Evolutionary conservation across 1,140 invertebrate species (phyloP), one percentile per base, ranked within the genome.

Genomic region (Coelopa frigida): DNA sequence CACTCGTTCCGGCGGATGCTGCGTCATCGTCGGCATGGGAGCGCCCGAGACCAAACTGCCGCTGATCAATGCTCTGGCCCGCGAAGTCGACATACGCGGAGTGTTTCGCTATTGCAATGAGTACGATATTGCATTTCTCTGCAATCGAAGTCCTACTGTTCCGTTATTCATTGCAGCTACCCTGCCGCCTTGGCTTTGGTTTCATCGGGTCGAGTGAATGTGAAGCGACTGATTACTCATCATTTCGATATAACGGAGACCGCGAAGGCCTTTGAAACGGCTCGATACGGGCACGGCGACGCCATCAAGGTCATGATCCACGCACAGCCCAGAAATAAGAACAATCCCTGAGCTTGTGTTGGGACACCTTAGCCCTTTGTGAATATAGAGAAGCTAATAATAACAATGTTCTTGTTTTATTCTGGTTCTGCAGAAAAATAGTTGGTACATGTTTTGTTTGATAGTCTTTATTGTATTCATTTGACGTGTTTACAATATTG

Each of bases 291-390:
- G 53, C 52, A 63, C 50, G 84, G 75, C 26, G 81, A 80, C 46
- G 80, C 87, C 10, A 85, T 98, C 53, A 98, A 98, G 73, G 84
- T 98, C 53, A 89, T 97, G 78, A 95, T 96, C 52, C 82, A 92
- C 54, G 88, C 87, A 11, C 76, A 81, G 58, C 74, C 78, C 0
- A 52, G 69, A 14, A 62, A 78, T 55, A 50, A 65, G 23, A 78
- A 78, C 48, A 78, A 78, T 57, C n/a, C n/a, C n/a, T n/a, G n/a
- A n/a, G n/a, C n/a, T n/a, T n/a, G n/a, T n/a, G n/a, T n/a, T n/a
- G n/a, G n/a, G n/a, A n/a, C n/a, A n/a, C n/a, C n/a, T n/a, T n/a
- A n/a, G n/a, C n/a, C n/a, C n/a, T n/a, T n/a, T n/a, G n/a, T n/a
- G n/a, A n/a, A n/a, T n/a, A n/a, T n/a, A n/a, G n/a, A n/a, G n/a